Evolutionary conservation across 2,113 vertebrate genomes (phyloP).

Genomic region (Macaca nemestrina): DNA sequence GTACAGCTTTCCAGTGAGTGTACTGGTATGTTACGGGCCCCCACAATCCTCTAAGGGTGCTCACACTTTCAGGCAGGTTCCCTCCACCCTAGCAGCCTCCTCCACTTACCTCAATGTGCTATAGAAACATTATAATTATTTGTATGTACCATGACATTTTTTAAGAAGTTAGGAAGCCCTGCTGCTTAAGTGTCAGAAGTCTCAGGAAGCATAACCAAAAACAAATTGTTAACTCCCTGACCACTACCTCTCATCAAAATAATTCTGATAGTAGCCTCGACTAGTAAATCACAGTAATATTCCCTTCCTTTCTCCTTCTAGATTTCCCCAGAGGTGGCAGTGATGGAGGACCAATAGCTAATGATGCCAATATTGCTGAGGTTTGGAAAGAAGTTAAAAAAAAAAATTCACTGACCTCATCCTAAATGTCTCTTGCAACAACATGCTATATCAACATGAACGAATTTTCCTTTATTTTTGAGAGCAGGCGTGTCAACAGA

Average conservation of each 20-base stretch:
- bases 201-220: conserved; percentile 18
- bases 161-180: neutral
- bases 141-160: neutral
- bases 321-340: neutral
- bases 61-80: neutral
- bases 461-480: conserved; percentile 22
- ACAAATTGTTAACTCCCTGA: neutral
- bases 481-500: neutral
- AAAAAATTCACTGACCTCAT: neutral
- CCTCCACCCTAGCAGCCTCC: neutral
- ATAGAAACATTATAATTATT: neutral
- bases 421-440: neutral
- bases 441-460: neutral
- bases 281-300: neutral
- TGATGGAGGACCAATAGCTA: neutral
- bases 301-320: conserved; percentile 1
- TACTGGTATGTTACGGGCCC: neutral
- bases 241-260: neutral
- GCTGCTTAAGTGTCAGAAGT: neutral
- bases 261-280: neutral
- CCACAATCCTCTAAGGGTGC: neutral
- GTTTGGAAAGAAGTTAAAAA: neutral
- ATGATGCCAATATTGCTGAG: neutral
- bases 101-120: neutral
- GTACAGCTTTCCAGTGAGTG: neutral